Evolutionary conservation across 2,113 vertebrate genomes (phyloP).

Genomic region (Alexandromys fortis): DNA sequence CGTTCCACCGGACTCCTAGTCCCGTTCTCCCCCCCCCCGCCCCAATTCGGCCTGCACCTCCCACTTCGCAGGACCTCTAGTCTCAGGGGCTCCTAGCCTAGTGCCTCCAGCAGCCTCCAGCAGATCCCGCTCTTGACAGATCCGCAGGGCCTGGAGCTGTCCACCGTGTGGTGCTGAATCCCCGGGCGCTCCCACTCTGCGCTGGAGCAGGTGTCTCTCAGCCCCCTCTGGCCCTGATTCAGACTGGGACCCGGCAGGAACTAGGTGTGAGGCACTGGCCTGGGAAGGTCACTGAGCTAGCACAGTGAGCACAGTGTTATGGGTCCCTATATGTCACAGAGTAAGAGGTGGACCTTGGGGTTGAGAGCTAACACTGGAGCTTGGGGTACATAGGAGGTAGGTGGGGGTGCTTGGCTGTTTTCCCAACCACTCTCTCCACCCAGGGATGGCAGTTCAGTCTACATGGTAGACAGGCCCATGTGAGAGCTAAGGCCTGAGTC

Average conservation of each 20-base stretch:
- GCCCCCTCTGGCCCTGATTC: not conserved
- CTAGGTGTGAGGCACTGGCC: not conserved
- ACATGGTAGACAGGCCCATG: not conserved
- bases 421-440: not conserved
- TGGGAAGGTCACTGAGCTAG: slow-evolving; percentile 32
- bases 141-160: slow-evolving; percentile 58
- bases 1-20: not conserved
- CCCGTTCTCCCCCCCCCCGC: not conserved
- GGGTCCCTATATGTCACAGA: not conserved
- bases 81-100: not conserved
- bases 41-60: slow-evolving; percentile 1
- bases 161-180: slow-evolving; percentile 75
- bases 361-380: not conserved
- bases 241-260: not conserved
- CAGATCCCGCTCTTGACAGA: not conserved
- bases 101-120: not conserved
- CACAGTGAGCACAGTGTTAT: not conserved
- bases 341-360: not conserved
- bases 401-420: not conserved
- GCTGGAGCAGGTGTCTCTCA: not conserved
- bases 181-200: not conserved
- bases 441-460: not conserved
- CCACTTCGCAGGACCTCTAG: not conserved
- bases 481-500: slow-evolving; percentile 48
- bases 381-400: not conserved